Evolutionary conservation across 2,113 vertebrate species (phyloP), one percentile per base, ranked within the genome.

Genomic region (Bujurquina vittata): DNA sequence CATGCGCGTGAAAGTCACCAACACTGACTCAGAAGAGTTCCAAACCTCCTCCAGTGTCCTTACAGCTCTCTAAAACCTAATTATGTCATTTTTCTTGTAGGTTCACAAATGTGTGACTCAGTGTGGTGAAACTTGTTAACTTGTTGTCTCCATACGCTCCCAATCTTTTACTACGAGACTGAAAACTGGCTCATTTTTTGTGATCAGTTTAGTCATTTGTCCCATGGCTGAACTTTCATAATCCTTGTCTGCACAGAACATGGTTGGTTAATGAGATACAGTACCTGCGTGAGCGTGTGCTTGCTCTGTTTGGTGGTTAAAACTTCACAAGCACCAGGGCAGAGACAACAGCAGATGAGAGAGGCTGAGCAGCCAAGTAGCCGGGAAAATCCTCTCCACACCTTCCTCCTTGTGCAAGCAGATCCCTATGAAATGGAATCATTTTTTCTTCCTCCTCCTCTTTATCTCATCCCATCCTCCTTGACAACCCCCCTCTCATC

Each of bases 361-460:
- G 69, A 84, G 87, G 79, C 80, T 90, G 87, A 93, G 88, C 87
- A 84, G 67, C 90, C 89, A 91, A 92, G 90, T 85, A 86, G 67
- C 87, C 80, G 10, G 91, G 90, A 80, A 88, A 93, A 93, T 92
- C 87, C 84, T 87, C 73, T 79, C 77, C 49, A 56, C 85, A 81
- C 77, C 72, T 80, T 85, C 78, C 79, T 78, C 73, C 79, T 80
- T 54, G 65, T 81, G 77, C 86, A 40, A 43, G 54, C 86, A 90
- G 83, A 94, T 93, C 82, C 88, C 91, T 93, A 84, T 90, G 92
- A 95, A 93, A 94, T 87, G 76, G 79, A 90, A 87, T 93, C 86
- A 89, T 91, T 81, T 92, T 93, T 84, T 33, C 83, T 77, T 77
- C 83, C 87, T 79, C 58, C 62, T 56, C 67, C 75, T 87, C 82